Conservation (phyloP, 1,140 invertebrate genomes). For the Aphelinus certus region DNA sequence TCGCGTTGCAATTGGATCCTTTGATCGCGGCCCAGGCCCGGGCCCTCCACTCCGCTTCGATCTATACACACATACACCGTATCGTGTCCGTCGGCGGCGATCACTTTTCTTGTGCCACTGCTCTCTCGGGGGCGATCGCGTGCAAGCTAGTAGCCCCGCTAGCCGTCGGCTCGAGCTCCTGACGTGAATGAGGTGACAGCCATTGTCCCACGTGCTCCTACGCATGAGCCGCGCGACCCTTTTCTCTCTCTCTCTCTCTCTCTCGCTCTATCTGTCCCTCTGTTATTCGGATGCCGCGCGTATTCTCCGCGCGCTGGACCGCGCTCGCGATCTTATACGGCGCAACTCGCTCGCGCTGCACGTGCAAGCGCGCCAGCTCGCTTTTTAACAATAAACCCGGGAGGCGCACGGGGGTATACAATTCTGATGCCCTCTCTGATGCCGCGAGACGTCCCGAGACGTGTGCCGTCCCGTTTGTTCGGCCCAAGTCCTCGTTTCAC, state of each 20-base stretch:
- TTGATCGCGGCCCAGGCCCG: conserved; percentile 8
- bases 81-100: too few species aligned
- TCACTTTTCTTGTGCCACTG: conserved; percentile 16
- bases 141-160: conserved; percentile 52
- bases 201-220: conserved; percentile 58
- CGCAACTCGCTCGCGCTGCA: conserved; percentile 39
- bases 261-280: conserved; percentile 35
- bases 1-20: conserved; percentile 60
- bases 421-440: too few species aligned
- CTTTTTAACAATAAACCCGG: too few species aligned
- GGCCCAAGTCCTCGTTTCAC: too few species aligned
- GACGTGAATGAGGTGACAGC: conserved; percentile 63
- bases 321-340: conserved; percentile 43
- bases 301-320: not conserved
- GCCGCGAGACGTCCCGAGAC: too few species aligned
- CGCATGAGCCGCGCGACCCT: conserved; percentile 47
- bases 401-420: too few species aligned
- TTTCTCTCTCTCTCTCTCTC: conserved; percentile 13
- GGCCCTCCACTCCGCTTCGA: not conserved
- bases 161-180: conserved; percentile 49
- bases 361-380: conserved; percentile 34
- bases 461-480: too few species aligned
- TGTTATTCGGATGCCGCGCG: conserved; percentile 29
- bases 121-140: not conserved
- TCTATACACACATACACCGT: too few species aligned